Evolutionary conservation across 2,113 vertebrate genomes (phyloP).

Genomic region (Oreocharis arfaki): DNA sequence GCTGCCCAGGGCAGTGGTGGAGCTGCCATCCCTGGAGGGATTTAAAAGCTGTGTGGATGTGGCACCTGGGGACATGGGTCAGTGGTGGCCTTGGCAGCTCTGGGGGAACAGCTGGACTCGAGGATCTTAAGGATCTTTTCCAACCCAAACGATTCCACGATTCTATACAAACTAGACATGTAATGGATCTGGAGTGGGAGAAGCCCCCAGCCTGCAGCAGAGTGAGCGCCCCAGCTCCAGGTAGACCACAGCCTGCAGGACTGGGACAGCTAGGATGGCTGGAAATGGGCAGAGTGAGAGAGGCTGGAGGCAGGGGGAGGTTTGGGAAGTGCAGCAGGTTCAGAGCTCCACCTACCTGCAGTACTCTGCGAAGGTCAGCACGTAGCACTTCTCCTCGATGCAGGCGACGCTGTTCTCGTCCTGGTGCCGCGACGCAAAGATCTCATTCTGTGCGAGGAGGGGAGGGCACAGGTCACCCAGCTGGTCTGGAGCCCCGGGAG

Average conservation of each 20-base stretch:
- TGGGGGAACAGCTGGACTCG: rapidly evolving
- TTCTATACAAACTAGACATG: rapidly evolving
- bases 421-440: constrained; percentile 97
- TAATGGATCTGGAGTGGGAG: not conserved
- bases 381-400: constrained; percentile 99
- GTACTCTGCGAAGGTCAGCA: constrained; percentile 97
- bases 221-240: not conserved
- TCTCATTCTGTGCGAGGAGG: constrained; percentile 86
- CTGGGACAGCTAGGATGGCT: not conserved
- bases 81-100: not conserved
- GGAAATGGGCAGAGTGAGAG: not conserved
- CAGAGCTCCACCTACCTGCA: constrained; percentile 86
- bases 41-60: not conserved
- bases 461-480: not conserved
- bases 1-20: not conserved
- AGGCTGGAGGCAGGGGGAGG: not conserved
- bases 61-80: no score
- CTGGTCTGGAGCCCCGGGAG: not conserved
- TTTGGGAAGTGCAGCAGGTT: not conserved
- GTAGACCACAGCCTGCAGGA: not conserved
- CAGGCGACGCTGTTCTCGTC: constrained; percentile 98
- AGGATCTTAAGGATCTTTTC: not conserved
- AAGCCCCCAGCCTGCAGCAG: not conserved
- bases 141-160: not conserved
- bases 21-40: not conserved